Conservation (phyloP, 2,797 vertebrate genomes). For the Peromyscus aztecus region DNA sequence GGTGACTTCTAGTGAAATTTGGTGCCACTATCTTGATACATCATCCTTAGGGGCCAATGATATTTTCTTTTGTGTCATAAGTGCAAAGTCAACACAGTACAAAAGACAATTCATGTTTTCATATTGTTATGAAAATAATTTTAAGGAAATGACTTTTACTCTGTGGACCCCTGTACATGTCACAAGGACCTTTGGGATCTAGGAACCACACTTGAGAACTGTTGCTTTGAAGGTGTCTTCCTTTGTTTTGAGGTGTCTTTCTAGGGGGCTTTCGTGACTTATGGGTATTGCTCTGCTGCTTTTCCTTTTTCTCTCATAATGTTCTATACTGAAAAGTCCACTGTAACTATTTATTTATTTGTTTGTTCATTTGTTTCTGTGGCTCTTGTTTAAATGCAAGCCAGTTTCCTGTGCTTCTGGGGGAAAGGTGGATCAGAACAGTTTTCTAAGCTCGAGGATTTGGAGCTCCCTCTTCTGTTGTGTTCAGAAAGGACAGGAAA, state of each 20-base stretch:
- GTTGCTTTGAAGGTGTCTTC: neutral
- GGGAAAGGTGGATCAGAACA: neutral
- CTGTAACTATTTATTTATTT: neutral
- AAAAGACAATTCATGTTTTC: slow-evolving; percentile 30
- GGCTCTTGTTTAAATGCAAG: slow-evolving; percentile 11
- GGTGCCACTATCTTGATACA: neutral
- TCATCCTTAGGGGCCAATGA: neutral
- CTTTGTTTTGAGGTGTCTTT: slow-evolving; percentile 43
- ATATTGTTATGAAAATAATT: slow-evolving; percentile 37
- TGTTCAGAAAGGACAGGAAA: slow-evolving; percentile 34
- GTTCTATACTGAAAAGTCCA: slow-evolving; percentile 15
- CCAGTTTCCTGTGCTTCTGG: neutral
- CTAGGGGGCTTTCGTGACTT: neutral
- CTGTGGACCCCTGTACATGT: neutral
- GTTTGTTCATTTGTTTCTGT: neutral
- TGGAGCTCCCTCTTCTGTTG: slow-evolving; percentile 50
- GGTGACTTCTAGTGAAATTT: neutral
- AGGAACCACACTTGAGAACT: neutral
- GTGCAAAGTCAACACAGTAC: slow-evolving; percentile 14
- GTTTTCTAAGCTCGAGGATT: slow-evolving; percentile 32
- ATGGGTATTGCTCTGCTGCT: neutral
- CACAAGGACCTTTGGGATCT: neutral
- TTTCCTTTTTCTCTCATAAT: slow-evolving; percentile 39
- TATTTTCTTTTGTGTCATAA: neutral
- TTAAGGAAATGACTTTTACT: slow-evolving; percentile 10